Percentiles rank a stretch among this genome's conserved stretches.
These are phyloP conservation scores for Limnothrissa miodon DNA, from an alignment of 2,113 vertebrate species.

Conservation along the genomic window DNA sequence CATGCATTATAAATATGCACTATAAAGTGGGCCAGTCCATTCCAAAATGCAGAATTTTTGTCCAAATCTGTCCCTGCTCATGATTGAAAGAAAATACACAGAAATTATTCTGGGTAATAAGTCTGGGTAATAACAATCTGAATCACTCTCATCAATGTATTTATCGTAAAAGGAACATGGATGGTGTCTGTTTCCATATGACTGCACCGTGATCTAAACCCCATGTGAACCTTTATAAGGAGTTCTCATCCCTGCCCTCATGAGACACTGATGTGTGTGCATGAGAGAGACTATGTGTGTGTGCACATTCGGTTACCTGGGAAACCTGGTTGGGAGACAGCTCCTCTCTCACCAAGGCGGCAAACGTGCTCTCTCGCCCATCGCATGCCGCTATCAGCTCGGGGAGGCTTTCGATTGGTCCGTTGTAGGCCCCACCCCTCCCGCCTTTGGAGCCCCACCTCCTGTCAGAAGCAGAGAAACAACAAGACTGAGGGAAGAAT, in stretches of 20 bases:
- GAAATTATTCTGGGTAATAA: too few relatives aligned
- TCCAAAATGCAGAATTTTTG: too few relatives aligned
- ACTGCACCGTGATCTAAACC: neutral
- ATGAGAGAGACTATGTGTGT: conserved; percentile 14
- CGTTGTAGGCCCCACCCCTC: conserved; percentile 55
- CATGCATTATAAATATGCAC: too few relatives aligned
- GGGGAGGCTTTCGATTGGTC: conserved; percentile 87
- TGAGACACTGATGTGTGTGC: conserved; percentile 13
- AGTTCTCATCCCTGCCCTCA: neutral
- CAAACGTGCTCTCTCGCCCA: conserved; percentile 80
- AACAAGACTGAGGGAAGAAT: conserved; percentile 7
- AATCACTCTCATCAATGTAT: neutral
- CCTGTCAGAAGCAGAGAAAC: conserved; percentile 62
- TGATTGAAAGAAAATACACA: too few relatives aligned
- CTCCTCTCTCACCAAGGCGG: conserved; percentile 75
- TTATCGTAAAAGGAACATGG: neutral
- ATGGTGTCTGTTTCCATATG: too few relatives aligned
- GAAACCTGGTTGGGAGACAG: conserved; percentile 72
- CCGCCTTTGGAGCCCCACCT: conserved; percentile 71
- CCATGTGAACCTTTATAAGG: neutral
- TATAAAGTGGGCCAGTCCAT: too few relatives aligned
- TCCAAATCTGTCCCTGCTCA: too few relatives aligned
- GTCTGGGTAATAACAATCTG: too few relatives aligned
- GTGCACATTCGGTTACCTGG: conserved; percentile 75
- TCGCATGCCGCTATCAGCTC: conserved; percentile 86